These are phyloP conservation scores for Proterorhinus semilunaris DNA, from an alignment of 2,113 vertebrate species.

Conservation along the genomic window DNA sequence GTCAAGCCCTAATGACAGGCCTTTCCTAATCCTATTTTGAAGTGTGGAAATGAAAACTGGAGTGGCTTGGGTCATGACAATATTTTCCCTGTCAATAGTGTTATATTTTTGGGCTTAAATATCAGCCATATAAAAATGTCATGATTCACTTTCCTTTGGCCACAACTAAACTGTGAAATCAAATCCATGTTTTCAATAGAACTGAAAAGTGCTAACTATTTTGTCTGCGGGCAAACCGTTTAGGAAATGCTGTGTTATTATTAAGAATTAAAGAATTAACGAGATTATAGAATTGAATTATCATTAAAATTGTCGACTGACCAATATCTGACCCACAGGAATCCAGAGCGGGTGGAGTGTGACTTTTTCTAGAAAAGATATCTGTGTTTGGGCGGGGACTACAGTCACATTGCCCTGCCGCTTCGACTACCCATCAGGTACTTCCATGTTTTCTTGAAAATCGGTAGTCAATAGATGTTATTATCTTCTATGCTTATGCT, in stretches of 20 bases:
- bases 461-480: neutral
- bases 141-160: neutral
- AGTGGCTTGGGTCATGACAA: constrained; percentile 1
- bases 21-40: constrained; percentile 2
- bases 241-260: no score
- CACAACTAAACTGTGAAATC: neutral
- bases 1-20: neutral
- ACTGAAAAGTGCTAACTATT: neutral
- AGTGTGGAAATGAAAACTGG: constrained; percentile 5
- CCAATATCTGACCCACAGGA: constrained; percentile 45
- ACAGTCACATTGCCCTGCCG: constrained; percentile 75
- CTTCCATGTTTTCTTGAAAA: neutral
- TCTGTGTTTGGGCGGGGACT: constrained; percentile 78
- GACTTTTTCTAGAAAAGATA: constrained; percentile 72
- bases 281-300: no score
- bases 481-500: neutral
- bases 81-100: neutral
- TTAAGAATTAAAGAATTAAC: no score
- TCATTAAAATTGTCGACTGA: no score
- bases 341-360: constrained; percentile 72
- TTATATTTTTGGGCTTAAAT: neutral
- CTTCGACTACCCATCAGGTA: constrained; percentile 75
- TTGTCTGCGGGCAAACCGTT: no score
- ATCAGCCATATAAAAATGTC: neutral
- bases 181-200: neutral